Base-by-base conservation (phyloP, 2,797 vertebrate genomes). In the Chanos chanos region DNA sequence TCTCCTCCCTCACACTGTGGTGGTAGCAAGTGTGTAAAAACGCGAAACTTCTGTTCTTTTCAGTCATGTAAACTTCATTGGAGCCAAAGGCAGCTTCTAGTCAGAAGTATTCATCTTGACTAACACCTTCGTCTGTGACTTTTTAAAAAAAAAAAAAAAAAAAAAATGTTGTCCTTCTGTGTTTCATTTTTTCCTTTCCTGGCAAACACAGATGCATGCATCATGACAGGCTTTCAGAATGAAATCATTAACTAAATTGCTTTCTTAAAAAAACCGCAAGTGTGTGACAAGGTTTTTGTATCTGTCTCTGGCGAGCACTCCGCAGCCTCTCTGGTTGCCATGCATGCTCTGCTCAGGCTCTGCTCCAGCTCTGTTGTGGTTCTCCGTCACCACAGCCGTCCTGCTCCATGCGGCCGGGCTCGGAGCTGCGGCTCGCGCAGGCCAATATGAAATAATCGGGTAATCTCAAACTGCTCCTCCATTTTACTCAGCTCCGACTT, bases 211-310 rank as follows among this genome's bases (percentile, higher is more conserved):
- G 71, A 76, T 74, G 57, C 77, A 77, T 77, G 80, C 79, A 84
- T 83, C 77, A 83, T 77, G 79, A 85, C 81, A 79, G 74, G 64
- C 75, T 79, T 82, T 82, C 78, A 79, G 85, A 87, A 87, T 85
- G 81, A 88, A 89, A 89, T 86, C 82, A 88, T 85, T 82, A 86
- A 82, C 85, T 83, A 82, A 86, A 86, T 83, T 83, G 86, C 85
- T 87, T 86, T 88, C 80, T 87, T 87, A 74, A 82, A 86, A 84
- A 83, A 72, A 56, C 84, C 83, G 70, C 79, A 84, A 87, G 83
- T 85, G 82, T 89, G 83, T 67, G 48, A 81, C 81, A 76, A 78
- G 74, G 80, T 78, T 71, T 83, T 78, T 84, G 78, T 76, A 48
- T 85, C 72, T 83, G 81, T 75, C 39, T 76, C 83, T 89, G 87